Evolutionary conservation across 92 coral and sea anemone species (phyloP).

Genomic region (Palythoa heliodiscus): DNA sequence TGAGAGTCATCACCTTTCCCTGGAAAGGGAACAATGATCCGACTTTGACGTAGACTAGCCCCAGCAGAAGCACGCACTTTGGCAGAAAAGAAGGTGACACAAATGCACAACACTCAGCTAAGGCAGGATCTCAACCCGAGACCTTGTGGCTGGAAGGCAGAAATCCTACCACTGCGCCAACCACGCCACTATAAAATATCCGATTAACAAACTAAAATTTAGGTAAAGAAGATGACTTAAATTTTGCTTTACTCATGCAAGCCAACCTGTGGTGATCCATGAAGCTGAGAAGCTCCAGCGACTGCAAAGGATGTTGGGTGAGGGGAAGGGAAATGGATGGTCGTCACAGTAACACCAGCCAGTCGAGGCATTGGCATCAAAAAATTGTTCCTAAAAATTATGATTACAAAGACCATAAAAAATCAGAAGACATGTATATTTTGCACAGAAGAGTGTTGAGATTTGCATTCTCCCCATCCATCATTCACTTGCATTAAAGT

Average conservation of each 20-base stretch:
- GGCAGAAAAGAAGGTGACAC: no score
- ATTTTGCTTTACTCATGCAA: background rate
- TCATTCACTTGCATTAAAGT: no score
- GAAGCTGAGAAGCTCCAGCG: constrained; percentile 63
- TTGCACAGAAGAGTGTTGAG: background rate
- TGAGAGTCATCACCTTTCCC: no score
- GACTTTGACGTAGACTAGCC: background rate
- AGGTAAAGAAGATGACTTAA: background rate
- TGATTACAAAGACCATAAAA: background rate
- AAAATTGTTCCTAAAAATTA: constrained; percentile 58
- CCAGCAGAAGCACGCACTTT: no score
- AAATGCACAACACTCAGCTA: no score
- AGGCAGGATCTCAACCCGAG: no score
- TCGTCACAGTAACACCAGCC: constrained; percentile 76
- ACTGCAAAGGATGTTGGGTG: constrained; percentile 87
- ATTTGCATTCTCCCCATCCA: no score
- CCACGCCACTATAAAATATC: background rate
- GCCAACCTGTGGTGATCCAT: constrained; percentile 74
- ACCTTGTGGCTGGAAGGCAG: no score
- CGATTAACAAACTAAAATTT: background rate
- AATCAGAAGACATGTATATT: background rate
- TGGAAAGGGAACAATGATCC: no score
- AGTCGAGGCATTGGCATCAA: constrained; percentile 65
- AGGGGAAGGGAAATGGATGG: constrained; percentile 84
- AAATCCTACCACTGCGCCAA: no score